Base-by-base conservation (phyloP, 2,113 vertebrate genomes). In the Mesembrinibis cayennensis region DNA sequence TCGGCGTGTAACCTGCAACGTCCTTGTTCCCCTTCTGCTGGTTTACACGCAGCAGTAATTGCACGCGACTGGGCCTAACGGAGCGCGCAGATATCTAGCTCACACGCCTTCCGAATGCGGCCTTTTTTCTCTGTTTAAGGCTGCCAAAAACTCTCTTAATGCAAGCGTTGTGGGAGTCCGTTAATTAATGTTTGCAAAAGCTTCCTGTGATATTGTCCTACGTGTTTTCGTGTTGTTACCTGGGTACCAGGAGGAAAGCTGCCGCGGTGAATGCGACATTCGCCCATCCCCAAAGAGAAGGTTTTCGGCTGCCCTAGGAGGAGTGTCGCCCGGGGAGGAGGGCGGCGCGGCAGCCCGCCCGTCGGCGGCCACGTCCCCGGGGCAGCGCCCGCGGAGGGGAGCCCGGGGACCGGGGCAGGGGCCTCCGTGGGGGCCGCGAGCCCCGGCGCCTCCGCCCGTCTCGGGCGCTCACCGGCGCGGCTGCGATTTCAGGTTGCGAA, bases 1-100 rank as follows among this genome's bases (percentile, higher is more conserved):
- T 6, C 5, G 82, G 78, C 82, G 2, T 0, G 8, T 16, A 29
- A 10, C 18, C 36, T 2, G 30, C 36, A 3, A 6, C 0, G 16
- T 9, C 47, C 23, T 21, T 21, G 1, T 16, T 65, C 74, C 88
- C 65, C 40, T 10, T 2, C 34, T 62, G 87, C 66, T 8, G 7
- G 0, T 30, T 10, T 36, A 3, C 38, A 8, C 0, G 3, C 0
- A 6, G 15, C 30, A 2, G 34, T 10, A 19, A 49, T 2, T 13
- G 67, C 6, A 11, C 0, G 29, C 45, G 16, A 1, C n/a, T 0
- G 5, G 87, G 34, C 9, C 66, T 11, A 17, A 17, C 1, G 1
- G 36, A 32, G 52, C 2, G 0, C 34, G 0, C 1, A 4, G 47
- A 13, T 9, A 25, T 11, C 38, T 3, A 10, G 16, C 53, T 61